Evolutionary conservation across 1,140 invertebrate species (phyloP), one percentile per base, ranked within the genome.

Genomic region (Octopus bimaculoides): DNA sequence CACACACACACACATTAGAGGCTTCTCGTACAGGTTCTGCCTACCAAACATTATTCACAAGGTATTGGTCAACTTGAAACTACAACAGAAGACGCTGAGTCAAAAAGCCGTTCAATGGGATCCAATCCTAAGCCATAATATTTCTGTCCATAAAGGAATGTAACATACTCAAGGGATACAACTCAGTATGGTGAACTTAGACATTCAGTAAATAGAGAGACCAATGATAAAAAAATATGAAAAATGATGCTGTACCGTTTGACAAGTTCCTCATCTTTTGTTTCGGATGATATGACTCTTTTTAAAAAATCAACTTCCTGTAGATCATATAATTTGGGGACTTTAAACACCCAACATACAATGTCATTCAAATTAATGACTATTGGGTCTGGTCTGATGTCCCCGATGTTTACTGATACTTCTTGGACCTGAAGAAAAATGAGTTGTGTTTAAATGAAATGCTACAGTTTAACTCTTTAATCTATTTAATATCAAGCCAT

Each of bases 301-400:
- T 71, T 71, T 14, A 5, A 20, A 17, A 0, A n/a, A 14, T 84
- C 78, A 14, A 90, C 84, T 54, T 83, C 73, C 10, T 77, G 53
- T 0, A 90, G 82, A 77, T 88, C 88, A 80, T 86, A 82, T 41
- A 79, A 81, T 4, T 85, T 79, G 0, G 85, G 75, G 7, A 80
- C 81, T 4, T 84, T 80, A 81, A 90, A 90, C 69, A 85, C 84
- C 89, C 90, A 91, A 66, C 86, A 86, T 6, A 91, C 87, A 54
- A 91, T 87, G 78, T 90, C 89, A 80, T 89, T 87, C 5, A 85
- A 52, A 76, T 87, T 84, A 69, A 90, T 79, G 0, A 84, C 82
- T 0, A 89, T 82, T 5, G 90, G 89, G 76, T 90, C 87, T 5
- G 88, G 89, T n/a, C 80, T 79, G 52, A 89, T 83, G 9, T 84